Evolutionary conservation across 2,888 invertebrate genomes (phyloP).

Genomic region (Oscheius myriophilus): DNA sequence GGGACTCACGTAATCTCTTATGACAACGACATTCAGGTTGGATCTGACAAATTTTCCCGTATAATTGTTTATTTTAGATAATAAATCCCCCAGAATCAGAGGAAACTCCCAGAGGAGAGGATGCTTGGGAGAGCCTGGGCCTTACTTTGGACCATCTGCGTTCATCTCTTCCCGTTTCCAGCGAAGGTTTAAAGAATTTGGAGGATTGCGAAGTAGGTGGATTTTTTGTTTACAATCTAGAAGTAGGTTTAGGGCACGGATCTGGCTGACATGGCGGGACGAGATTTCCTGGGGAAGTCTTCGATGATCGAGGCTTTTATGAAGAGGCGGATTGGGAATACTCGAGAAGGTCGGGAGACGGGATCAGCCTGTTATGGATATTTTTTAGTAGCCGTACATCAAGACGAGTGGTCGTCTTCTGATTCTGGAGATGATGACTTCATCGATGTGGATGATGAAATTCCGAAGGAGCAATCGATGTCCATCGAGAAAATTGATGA

Average conservation of each 20-base stretch:
- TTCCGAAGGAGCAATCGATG: background rate
- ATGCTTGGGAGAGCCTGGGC: slow-evolving; percentile 11
- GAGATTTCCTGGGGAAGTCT: slow-evolving; percentile 23
- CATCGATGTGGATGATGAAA: slow-evolving; percentile 46
- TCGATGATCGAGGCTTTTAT: slow-evolving; percentile 28
- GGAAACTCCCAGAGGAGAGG: background rate
- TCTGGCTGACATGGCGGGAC: slow-evolving; percentile 9
- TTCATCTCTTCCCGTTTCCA: background rate
- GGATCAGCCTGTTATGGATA: background rate
- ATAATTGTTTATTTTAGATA: background rate
- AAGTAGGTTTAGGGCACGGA: background rate
- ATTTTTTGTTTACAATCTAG: background rate
- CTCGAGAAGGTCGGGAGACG: slow-evolving; percentile 20
- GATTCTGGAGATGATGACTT: slow-evolving; percentile 48
- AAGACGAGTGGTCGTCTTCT: slow-evolving; percentile 20
- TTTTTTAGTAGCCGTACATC: slow-evolving; percentile 20
- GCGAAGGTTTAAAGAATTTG: background rate
- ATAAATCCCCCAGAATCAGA: background rate
- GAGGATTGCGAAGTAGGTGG: slow-evolving; percentile 14
- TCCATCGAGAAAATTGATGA: background rate
- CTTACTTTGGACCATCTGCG: slow-evolving; percentile 14
- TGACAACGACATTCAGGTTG: slow-evolving; percentile 23
- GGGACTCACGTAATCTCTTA: slow-evolving; percentile 24
- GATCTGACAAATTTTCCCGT: slow-evolving; percentile 4
- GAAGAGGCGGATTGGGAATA: slow-evolving; percentile 21